Percentiles rank a stretch among this genome's conserved stretches.
Evolutionary conservation across 2,797 vertebrate genomes (phyloP).

Genomic region (Danio aesculapii): DNA sequence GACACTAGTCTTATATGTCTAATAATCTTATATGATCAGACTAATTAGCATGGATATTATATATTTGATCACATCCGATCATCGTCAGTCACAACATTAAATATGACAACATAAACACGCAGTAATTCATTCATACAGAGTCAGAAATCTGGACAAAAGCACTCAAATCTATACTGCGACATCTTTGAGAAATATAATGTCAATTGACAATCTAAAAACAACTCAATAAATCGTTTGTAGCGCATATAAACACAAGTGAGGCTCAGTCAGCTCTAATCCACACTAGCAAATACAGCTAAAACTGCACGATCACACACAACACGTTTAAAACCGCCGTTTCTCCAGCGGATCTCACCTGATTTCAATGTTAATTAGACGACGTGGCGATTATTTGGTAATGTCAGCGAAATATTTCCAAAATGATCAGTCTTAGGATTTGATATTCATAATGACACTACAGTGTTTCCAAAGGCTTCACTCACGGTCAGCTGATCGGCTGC

Average conservation of each 20-base stretch:
- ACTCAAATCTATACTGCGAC: background rate
- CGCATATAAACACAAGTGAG: background rate
- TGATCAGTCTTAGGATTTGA: slow-evolving; percentile 59
- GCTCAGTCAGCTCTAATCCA: background rate
- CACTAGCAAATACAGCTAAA: slow-evolving; percentile 28
- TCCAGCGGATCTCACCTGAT: slow-evolving; percentile 43
- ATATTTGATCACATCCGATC: background rate
- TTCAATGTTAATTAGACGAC: slow-evolving; percentile 2
- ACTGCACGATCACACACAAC: slow-evolving; percentile 7
- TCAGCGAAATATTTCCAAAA: slow-evolving; percentile 3
- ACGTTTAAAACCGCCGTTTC: background rate
- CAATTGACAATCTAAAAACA: background rate
- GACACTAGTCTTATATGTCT: background rate
- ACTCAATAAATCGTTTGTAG: background rate
- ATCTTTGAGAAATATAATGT: background rate
- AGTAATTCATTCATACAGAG: background rate
- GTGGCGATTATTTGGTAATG: slow-evolving; percentile 16
- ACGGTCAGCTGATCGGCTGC: slow-evolving; percentile 78
- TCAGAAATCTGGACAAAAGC: background rate
- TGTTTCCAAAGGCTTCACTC: slow-evolving; percentile 72
- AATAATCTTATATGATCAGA: background rate
- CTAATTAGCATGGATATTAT: background rate
- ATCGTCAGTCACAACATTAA: background rate
- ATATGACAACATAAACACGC: background rate
- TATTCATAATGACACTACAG: slow-evolving; percentile 73